These are phyloP conservation scores for Ormyrus thymus DNA, from an alignment of 2,888 invertebrate genomes.

Conservation along the genomic window DNA sequence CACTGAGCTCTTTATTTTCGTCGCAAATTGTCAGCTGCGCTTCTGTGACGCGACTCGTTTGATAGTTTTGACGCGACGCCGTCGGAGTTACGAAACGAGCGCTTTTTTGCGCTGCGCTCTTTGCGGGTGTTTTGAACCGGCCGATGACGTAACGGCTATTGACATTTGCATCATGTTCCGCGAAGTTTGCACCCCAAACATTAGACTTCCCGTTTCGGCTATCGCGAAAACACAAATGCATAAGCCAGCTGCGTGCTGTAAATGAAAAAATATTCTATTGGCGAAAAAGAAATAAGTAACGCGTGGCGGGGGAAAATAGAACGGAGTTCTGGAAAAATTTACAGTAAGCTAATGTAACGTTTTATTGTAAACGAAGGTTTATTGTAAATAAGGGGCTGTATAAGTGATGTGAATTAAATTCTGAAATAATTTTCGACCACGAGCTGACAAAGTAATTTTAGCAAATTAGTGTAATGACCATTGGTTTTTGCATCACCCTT, in stretches of 20 bases:
- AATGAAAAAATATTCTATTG: too few relatives aligned
- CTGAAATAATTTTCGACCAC: neutral
- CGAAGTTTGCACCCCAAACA: conserved; percentile 4
- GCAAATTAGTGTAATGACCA: conserved; percentile 23
- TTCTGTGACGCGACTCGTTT: too few relatives aligned
- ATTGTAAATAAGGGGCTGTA: too few relatives aligned
- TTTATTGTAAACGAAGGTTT: neutral
- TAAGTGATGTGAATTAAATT: too few relatives aligned
- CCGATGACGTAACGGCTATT: conserved; percentile 15
- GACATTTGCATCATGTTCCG: conserved; percentile 28
- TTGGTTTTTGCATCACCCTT: conserved; percentile 26
- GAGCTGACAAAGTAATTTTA: neutral
- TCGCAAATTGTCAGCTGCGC: too few relatives aligned
- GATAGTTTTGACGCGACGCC: too few relatives aligned
- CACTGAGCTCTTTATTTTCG: neutral
- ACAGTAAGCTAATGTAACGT: too few relatives aligned
- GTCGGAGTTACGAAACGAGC: conserved; percentile 5
- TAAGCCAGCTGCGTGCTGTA: too few relatives aligned
- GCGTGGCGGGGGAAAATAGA: too few relatives aligned
- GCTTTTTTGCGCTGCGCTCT: conserved; percentile 3
- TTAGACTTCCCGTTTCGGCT: neutral
- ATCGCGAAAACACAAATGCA: neutral
- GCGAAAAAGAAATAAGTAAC: too few relatives aligned
- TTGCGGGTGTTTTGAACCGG: neutral
- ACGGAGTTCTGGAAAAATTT: too few relatives aligned